Evolutionary conservation across 2,888 invertebrate genomes (phyloP).

Genomic region (Calliopum simillimum): DNA sequence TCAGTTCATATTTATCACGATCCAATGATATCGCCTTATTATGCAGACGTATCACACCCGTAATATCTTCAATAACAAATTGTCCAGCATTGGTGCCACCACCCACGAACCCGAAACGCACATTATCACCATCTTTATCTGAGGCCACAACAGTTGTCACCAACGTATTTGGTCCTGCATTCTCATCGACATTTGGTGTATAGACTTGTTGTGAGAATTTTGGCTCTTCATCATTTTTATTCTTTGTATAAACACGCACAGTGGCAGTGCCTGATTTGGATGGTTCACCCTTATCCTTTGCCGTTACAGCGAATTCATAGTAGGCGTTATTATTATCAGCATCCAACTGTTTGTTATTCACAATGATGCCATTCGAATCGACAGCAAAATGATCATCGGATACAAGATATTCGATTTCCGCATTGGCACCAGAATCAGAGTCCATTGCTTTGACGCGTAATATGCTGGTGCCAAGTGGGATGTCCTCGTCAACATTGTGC

Average conservation of each 20-base stretch:
- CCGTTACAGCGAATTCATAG: constrained; percentile 94
- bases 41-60: constrained; percentile 91
- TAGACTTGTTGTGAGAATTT: constrained; percentile 97
- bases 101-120: constrained; percentile 91
- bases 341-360: constrained; percentile 91
- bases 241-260: constrained; percentile 95
- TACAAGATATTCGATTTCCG: constrained; percentile 92
- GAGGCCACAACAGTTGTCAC: constrained; percentile 97
- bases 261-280: constrained; percentile 93
- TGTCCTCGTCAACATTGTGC: constrained; percentile 95
- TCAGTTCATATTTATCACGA: constrained; percentile 93
- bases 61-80: constrained; percentile 95
- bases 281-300: constrained; percentile 95
- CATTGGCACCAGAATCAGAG: constrained; percentile 93
- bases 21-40: constrained; percentile 88
- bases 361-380: constrained; percentile 91
- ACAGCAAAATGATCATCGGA: constrained; percentile 95
- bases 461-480: constrained; percentile 90
- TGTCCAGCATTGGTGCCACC: constrained; percentile 91
- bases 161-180: constrained; percentile 93
- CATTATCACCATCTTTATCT: constrained; percentile 97
- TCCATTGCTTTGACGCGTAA: constrained; percentile 96
- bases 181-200: constrained; percentile 95
- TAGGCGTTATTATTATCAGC: constrained; percentile 97
- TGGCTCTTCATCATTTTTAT: constrained; percentile 97